Base-by-base conservation (phyloP, 2,113 vertebrate species). In the Amblyornis subalaris region DNA sequence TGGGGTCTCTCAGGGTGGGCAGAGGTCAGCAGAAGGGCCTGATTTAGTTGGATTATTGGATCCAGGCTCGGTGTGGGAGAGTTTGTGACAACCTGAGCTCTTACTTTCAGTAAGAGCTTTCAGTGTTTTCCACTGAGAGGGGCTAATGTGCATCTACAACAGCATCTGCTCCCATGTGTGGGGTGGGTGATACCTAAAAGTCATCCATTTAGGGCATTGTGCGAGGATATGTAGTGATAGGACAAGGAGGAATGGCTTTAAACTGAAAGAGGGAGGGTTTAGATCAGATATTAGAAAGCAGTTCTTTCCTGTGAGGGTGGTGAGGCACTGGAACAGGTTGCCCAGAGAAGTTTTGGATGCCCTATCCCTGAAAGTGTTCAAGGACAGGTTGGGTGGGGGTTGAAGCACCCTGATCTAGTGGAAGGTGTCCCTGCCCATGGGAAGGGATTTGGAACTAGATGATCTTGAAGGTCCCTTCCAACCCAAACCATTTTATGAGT, bases 391-490 rank as follows among this genome's bases (percentile, higher is more conserved):
- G 31, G 55, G 7, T 6, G 8, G 14, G 21, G 14, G 25, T 83
- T 33, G 26, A 25, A 42, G 10, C 40, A 62, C 0, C 31, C 22
- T 76, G 40, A 25, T 0, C 0, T 13, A 7, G 45, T 42, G 40
- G 18, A 38, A 69, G 2, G 22, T 35, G 17, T 48, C 11, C 25
- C 7, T 54, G 35, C 2, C 2, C 14, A 1, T 47, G 38, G 28
- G 38, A 54, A 21, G 7, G 38, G 6, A 9, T 45, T 11, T 82
- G 48, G 14, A 36, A 76, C 1, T 3, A 69, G 26, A 14, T 55
- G 14, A 22, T 54, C 18, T 10, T 48, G 28, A 33, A 36, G 7
- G 18, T 12, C 26, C 14, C 6, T 35, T 48, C 50, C 62, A 33
- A 16, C 35, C 48, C 71, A 62, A 42, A 55, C 40, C 29, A 31